Evolutionary conservation across 2,888 invertebrate genomes (phyloP).

Genomic region (Coenonympha arcania): DNA sequence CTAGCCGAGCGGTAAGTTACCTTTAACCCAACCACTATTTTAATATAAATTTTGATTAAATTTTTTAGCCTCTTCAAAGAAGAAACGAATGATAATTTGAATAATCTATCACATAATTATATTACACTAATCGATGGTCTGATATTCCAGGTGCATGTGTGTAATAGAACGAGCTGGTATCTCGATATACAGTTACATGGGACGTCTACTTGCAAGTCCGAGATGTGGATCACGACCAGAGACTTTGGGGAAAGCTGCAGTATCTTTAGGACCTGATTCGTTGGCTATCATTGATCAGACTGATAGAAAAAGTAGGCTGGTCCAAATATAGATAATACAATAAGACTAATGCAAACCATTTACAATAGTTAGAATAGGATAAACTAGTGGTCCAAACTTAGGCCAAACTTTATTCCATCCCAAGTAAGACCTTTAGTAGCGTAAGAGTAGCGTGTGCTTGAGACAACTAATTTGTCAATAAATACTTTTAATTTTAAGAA

Average conservation of each 20-base stretch:
- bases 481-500: too few relatives aligned
- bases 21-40: neutral
- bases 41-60: too few relatives aligned
- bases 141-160: constrained; percentile 82
- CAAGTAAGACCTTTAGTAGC: too few relatives aligned
- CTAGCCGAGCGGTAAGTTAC: constrained; percentile 84
- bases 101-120: neutral
- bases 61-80: too few relatives aligned
- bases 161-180: constrained; percentile 88
- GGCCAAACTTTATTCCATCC: too few relatives aligned
- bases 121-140: neutral
- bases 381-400: too few relatives aligned
- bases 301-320: constrained; percentile 88
- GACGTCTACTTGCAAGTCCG: constrained; percentile 87
- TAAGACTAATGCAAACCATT: too few relatives aligned
- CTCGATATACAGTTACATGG: constrained; percentile 94
- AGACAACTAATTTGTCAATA: too few relatives aligned
- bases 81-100: too few relatives aligned
- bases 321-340: too few relatives aligned
- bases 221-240: constrained; percentile 91
- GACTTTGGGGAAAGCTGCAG: constrained; percentile 80
- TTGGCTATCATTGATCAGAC: constrained; percentile 88
- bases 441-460: too few relatives aligned
- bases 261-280: constrained; percentile 90
- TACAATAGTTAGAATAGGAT: too few relatives aligned